phyloP scores from a whole-genome alignment of 2,797 vertebrate species.

The Etheostoma nigrum region DNA sequence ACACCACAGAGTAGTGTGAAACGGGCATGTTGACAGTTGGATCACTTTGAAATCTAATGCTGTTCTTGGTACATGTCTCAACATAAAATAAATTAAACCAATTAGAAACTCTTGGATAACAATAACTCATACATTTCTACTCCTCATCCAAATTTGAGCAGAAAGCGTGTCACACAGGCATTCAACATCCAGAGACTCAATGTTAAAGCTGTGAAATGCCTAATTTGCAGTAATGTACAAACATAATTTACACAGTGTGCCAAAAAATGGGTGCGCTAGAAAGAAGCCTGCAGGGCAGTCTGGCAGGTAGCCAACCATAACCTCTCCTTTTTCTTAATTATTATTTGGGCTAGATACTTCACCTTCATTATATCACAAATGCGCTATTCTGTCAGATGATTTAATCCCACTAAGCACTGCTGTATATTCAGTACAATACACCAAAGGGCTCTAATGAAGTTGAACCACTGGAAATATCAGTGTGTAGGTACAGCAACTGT shows the following conservation, averaged over 20 bases:
- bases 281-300: not conserved
- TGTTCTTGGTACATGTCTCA: not conserved
- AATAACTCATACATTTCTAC: not conserved
- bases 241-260: not conserved
- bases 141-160: conserved; percentile 1
- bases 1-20: not conserved
- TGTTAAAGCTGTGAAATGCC: not conserved
- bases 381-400: not conserved
- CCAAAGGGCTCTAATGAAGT: not conserved
- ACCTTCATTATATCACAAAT: not conserved
- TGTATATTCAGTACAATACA: not conserved
- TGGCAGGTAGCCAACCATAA: not conserved
- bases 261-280: not conserved
- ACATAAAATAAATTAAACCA: not conserved
- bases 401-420: conserved; percentile 4
- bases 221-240: not conserved
- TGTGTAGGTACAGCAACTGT: not conserved
- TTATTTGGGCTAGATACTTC: not conserved
- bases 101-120: not conserved
- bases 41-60: not conserved
- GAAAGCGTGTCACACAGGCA: not conserved
- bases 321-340: not conserved
- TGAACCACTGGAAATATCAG: not conserved
- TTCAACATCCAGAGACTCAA: not conserved
- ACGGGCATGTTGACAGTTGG: not conserved